phyloP scores from a whole-genome alignment of 2,797 vertebrate species.

The Darevskia mixta region DNA sequence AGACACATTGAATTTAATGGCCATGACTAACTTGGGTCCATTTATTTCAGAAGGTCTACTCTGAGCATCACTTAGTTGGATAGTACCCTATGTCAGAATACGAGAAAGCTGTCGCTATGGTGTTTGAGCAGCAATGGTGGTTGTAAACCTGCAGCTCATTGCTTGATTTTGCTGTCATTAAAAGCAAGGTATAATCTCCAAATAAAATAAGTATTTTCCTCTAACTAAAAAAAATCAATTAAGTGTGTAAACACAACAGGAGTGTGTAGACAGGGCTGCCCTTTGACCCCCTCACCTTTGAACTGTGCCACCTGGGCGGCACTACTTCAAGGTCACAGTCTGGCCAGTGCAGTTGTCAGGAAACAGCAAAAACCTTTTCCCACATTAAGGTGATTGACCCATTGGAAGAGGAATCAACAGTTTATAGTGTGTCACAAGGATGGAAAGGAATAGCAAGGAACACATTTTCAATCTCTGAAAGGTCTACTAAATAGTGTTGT shows the following conservation, averaged over 20 bases:
- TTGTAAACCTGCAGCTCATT: too few species aligned
- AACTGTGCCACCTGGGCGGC: neutral
- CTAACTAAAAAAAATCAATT: neutral
- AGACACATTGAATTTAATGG: neutral
- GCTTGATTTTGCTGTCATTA: neutral
- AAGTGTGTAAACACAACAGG: neutral
- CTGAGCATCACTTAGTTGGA: too few species aligned
- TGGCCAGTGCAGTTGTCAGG: neutral
- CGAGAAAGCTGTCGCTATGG: neutral
- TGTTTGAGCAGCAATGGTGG: neutral
- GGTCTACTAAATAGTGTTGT: neutral
- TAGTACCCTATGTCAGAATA: neutral
- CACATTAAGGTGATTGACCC: neutral
- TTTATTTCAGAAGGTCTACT: too few species aligned
- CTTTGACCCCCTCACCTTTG: neutral
- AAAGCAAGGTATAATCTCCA: neutral
- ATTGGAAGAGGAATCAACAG: neutral
- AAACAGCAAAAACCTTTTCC: neutral
- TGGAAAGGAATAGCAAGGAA: neutral
- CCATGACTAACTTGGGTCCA: too few species aligned
- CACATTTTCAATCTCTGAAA: neutral
- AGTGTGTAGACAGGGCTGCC: neutral
- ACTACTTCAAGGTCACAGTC: neutral
- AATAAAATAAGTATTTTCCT: neutral
- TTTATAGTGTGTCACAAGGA: neutral